Conservation (phyloP, 1,140 invertebrate genomes). For the Halyomorpha halys region DNA sequence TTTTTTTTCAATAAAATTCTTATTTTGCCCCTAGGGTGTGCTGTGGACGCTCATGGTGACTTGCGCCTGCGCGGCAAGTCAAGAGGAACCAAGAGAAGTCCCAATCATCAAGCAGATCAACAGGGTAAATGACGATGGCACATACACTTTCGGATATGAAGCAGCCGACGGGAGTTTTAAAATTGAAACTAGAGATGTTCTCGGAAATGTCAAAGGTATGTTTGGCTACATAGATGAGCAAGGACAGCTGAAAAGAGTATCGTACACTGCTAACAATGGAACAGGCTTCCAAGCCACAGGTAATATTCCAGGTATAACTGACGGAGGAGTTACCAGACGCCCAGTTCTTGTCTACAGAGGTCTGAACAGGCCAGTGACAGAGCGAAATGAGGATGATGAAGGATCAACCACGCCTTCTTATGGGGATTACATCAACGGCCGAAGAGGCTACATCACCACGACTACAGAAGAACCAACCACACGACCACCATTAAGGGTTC, state of each 20-base stretch:
- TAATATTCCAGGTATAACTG: background rate
- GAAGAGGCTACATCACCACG: constrained; percentile 36
- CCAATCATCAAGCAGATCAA: constrained; percentile 65
- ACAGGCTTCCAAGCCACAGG: constrained; percentile 41
- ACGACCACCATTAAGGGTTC: constrained; percentile 32
- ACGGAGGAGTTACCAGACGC: background rate
- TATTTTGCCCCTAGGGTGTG: too few relatives aligned
- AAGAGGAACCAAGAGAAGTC: constrained; percentile 38
- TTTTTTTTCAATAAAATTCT: too few relatives aligned
- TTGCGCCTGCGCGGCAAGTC: background rate
- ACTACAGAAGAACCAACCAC: constrained; percentile 37
- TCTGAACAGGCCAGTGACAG: background rate
- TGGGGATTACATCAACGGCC: constrained; percentile 32
- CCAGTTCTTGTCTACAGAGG: constrained; percentile 1
- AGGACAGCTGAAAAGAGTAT: constrained; percentile 72
- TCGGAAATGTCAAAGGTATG: constrained; percentile 73
- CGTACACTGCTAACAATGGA: constrained; percentile 54
- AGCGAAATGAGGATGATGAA: background rate
- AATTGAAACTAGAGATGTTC: constrained; percentile 67
- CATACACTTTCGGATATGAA: constrained; percentile 75
- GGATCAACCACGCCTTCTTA: background rate
- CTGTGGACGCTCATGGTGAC: background rate
- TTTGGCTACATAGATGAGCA: constrained; percentile 73
- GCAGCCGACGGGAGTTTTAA: constrained; percentile 74
- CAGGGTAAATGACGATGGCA: constrained; percentile 69